Base-by-base conservation (phyloP, 2,797 vertebrate species). In the Coranthus polyacanthus region DNA sequence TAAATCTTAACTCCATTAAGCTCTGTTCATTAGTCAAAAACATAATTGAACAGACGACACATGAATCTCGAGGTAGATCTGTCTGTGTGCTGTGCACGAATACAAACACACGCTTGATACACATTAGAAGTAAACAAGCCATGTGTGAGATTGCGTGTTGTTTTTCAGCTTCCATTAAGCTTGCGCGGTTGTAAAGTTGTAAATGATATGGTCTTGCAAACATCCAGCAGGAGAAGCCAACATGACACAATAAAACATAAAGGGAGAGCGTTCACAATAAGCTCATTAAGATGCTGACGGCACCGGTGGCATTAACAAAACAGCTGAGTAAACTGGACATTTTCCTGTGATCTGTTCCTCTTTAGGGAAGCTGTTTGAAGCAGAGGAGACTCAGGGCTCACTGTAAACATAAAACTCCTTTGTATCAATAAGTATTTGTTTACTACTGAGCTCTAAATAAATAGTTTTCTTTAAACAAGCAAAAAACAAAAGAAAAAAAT, bases 241-340 rank as follows among this genome's bases (percentile, higher is more conserved):
- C 21, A 50, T 49, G 56, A 70, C 46, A 45, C n/a, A 50, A 57
- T 62, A 41, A 79, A 69, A 69, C 63, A 53, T 37, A 60, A 75
- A 56, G n/a, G 18, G 12, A 52, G 41, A 6, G 13, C 54, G 32
- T 65, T 78, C 38, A 55, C 63, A 49, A 51, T 64, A 34, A 63
- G 51, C 54, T 81, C 66, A 76, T 79, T 65, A 78, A 55, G 51
- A 78, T 61, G 64, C 69, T 55, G 57, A 60, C 67, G 59, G 43
- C 46, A 63, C 24, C 41, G 7, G 16, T 26, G 46, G 60, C 36
- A 58, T 74, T 53, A 51, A 43, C 24, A 43, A 46, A 73, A 22
- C 54, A 75, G 47, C 52, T 41, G 55, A 66, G 54, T 52, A 69
- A 79, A 79, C 57, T 54, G 69, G 70, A 74, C 73, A 54, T 74